A percentile compares a stretch with the other conserved stretches of the same genome.
Conservation (phyloP, 2,113 vertebrate species). For the Arenaria interpres region DNA sequence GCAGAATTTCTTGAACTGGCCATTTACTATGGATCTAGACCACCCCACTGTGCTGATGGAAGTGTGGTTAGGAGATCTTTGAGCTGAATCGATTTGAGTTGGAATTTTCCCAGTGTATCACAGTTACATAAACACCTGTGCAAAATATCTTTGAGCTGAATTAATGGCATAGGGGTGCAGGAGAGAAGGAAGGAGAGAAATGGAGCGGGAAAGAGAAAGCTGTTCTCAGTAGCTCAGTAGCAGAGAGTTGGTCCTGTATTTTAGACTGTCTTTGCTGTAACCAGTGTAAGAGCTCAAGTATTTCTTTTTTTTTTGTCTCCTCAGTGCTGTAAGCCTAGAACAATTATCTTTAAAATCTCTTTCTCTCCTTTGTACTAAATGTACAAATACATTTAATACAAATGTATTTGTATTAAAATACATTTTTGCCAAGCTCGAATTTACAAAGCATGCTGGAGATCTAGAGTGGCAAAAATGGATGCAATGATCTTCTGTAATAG, state of each 20-base stretch:
- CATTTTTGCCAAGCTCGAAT: neutral
- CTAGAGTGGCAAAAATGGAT: neutral
- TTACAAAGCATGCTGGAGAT: neutral
- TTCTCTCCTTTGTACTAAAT: neutral
- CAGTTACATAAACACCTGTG: slow-evolving; percentile 55
- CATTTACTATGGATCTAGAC: slow-evolving; percentile 6
- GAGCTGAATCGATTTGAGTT: slow-evolving; percentile 18
- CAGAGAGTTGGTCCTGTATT: neutral
- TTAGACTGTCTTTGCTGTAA: neutral
- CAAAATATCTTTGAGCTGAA: slow-evolving; percentile 50
- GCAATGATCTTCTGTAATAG: neutral
- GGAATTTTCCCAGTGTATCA: slow-evolving; percentile 59
- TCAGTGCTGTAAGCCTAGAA: neutral
- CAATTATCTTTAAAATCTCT: neutral
- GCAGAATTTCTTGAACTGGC: neutral
- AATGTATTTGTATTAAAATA: neutral
- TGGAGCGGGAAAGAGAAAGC: neutral
- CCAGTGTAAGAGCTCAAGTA: neutral
- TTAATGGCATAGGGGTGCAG: neutral
- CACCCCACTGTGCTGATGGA: slow-evolving; percentile 9
- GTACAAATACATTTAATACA: too few species aligned
- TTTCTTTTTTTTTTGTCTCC: neutral
- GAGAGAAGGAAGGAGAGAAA: neutral
- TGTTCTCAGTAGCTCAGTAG: neutral
- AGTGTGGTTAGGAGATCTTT: slow-evolving; percentile 10